Evolutionary conservation across 2,113 vertebrate species (phyloP), one percentile per base, ranked within the genome.

Genomic region (Panurus biarmicus): DNA sequence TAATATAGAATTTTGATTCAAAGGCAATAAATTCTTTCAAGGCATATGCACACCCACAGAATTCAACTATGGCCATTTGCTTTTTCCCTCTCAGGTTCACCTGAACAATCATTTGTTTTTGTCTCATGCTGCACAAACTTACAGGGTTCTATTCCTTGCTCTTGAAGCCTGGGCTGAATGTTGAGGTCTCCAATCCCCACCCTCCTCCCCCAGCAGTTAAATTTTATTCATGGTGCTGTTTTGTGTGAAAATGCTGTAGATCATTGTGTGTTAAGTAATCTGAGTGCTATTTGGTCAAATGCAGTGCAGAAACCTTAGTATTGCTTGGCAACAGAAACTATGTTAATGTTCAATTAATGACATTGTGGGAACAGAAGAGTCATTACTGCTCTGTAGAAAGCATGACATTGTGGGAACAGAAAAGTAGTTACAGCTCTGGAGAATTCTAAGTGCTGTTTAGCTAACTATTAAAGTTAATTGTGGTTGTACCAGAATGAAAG

Each of bases 281-380:
- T 82, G 90, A 57, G 33, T 57, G 44, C 11, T 23, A 84, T 95
- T 95, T 83, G 71, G 91, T 95, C 85, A 95, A 95, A 93, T 91
- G 84, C 25, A 38, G 71, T 60, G 56, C 58, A 94, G 94, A 96
- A 96, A 94, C 94, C 38, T 95, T 62, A 96, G 66, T 65, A 95
- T 97, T 97, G 90, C 96, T 95, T 97, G 89, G 96, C 93, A 97
- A 97, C 96, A 92, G 80, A 91, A 97, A 82, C 95, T 81, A 83
- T 51, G 75, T 94, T 97, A 97, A 94, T 95, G 83, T 97, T 88
- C 79, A 96, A 76, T 91, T 96, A 97, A 97, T 96, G 88, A 78
- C 85, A 76, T 93, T 92, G 92, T 66, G 95, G 93, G 91, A 96
- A 96, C 79, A 96, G 92, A 90, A 70, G 76, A 94, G 64, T 93